A percentile compares a stretch with the other conserved stretches of the same genome.
Conservation (phyloP, 2,797 vertebrate species). For the Spheniscus humboldti region DNA sequence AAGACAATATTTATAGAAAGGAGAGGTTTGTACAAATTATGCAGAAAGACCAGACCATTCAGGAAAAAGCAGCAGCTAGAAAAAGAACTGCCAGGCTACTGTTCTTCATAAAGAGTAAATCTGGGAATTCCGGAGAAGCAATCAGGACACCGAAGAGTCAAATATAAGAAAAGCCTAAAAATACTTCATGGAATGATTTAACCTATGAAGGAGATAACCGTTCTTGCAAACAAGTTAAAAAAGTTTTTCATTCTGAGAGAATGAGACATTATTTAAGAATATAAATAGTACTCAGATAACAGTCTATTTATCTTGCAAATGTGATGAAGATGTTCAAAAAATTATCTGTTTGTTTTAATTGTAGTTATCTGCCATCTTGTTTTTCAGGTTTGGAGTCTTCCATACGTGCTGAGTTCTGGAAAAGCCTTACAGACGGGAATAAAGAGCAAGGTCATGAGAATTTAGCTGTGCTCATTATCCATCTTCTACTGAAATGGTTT, state of each 20-base stretch:
- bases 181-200: background rate
- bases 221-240: background rate
- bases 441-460: background rate
- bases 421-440: background rate
- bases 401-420: background rate
- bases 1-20: background rate
- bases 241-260: background rate
- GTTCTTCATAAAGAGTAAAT: background rate
- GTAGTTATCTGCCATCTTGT: background rate
- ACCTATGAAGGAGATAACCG: background rate
- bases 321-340: background rate
- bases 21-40: background rate
- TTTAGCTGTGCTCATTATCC: background rate
- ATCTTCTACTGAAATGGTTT: background rate
- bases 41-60: background rate
- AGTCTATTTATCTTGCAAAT: conserved; percentile 25
- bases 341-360: background rate
- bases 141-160: background rate
- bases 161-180: background rate
- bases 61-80: background rate
- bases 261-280: background rate
- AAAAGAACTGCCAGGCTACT: background rate
- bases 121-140: background rate
- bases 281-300: background rate
- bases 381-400: conserved; percentile 34